Evolutionary conservation across 2,113 vertebrate species (phyloP).

Genomic region (Colossoma macropomum): DNA sequence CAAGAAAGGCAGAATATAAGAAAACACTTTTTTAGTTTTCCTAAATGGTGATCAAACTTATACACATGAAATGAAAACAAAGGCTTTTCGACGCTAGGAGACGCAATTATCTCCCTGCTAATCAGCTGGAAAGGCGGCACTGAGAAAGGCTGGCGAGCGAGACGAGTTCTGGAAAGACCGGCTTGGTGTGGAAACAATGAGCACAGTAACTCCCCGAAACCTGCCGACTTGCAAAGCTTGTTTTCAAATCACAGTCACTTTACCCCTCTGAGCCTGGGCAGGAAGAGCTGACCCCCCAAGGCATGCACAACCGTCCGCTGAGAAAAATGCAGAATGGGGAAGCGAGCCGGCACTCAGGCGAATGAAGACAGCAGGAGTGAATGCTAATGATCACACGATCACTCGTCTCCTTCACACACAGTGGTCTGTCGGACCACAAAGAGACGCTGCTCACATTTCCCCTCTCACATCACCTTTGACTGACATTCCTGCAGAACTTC

Average conservation of each 20-base stretch:
- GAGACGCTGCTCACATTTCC: not conserved
- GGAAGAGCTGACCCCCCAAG: slow-evolving; percentile 16
- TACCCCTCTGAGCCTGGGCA: slow-evolving; percentile 22
- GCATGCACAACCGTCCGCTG: not conserved
- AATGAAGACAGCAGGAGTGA: not conserved
- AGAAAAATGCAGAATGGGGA: not conserved
- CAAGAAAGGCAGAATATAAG: no score
- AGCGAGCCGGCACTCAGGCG: not conserved
- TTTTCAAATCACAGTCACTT: slow-evolving; percentile 40
- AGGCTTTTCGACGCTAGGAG: not conserved
- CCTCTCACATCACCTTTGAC: not conserved
- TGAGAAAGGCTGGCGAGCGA: not conserved
- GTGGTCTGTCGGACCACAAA: not conserved
- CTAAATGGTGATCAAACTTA: not conserved
- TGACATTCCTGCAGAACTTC: not conserved
- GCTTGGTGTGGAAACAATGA: slow-evolving; percentile 50
- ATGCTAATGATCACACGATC: not conserved
- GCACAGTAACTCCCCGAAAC: slow-evolving; percentile 60
- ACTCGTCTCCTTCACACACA: not conserved
- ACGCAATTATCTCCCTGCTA: slow-evolving; percentile 15
- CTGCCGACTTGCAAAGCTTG: slow-evolving; percentile 51
- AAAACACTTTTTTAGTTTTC: not conserved
- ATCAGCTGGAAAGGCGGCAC: slow-evolving; percentile 15
- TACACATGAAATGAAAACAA: not conserved
- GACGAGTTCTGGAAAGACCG: slow-evolving; percentile 52